Evolutionary conservation across 1,140 invertebrate genomes (phyloP).

Genomic region (Drosophila nikananu): DNA sequence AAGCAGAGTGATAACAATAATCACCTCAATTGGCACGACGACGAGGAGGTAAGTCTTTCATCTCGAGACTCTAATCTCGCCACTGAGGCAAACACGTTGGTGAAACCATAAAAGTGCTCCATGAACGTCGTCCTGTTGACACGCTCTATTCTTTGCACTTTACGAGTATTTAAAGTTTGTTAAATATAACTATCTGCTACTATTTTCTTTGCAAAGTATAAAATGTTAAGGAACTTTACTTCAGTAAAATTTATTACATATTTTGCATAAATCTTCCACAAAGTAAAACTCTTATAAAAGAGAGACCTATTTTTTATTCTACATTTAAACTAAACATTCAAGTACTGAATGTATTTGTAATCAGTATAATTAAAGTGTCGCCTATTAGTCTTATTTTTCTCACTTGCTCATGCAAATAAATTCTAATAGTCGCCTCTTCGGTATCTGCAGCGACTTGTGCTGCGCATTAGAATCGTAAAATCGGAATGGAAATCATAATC

Average conservation of each 20-base stretch:
- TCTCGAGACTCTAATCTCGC: slow-evolving; percentile 9
- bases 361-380: background rate
- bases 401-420: slow-evolving; percentile 14
- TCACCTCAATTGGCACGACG: slow-evolving; percentile 40
- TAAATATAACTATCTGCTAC: slow-evolving; percentile 17
- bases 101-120: slow-evolving; percentile 47
- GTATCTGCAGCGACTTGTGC: slow-evolving; percentile 18
- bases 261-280: too few relatives aligned
- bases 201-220: background rate
- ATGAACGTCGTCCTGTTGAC: slow-evolving; percentile 25
- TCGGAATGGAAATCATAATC: slow-evolving; percentile 37
- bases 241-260: too few relatives aligned
- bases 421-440: slow-evolving; percentile 18
- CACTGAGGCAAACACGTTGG: slow-evolving; percentile 33
- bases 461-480: slow-evolving; percentile 57
- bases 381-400: background rate
- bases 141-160: slow-evolving; percentile 4
- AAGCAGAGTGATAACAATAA: slow-evolving; percentile 33
- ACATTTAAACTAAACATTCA: background rate
- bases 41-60: slow-evolving; percentile 58
- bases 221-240: background rate
- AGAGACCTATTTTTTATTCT: too few relatives aligned
- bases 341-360: background rate
- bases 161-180: background rate
- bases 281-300: too few relatives aligned